A percentile compares a stretch with the other conserved stretches of the same genome.
Evolutionary conservation across 2,797 vertebrate species (phyloP).

Genomic region (Podargus strigoides): DNA sequence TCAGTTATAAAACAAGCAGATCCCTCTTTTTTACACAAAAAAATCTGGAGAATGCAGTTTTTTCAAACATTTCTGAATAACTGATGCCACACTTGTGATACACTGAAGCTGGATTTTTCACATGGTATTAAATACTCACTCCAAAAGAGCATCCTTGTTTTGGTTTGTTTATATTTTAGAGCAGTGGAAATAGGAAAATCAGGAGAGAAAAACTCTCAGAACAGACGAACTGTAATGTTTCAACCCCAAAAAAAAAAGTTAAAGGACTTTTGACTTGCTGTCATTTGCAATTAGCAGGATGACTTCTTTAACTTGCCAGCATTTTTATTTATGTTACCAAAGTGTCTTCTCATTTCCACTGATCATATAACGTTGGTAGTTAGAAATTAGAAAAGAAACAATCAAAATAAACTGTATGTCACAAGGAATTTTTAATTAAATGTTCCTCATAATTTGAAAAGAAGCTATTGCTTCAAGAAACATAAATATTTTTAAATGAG

Average conservation of each 20-base stretch:
- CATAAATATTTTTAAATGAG: background rate
- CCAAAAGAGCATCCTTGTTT: background rate
- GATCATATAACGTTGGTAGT: background rate
- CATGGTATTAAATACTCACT: background rate
- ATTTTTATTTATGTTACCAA: background rate
- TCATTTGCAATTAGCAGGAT: background rate
- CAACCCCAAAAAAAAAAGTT: background rate
- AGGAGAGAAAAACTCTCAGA: background rate
- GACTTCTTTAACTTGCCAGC: background rate
- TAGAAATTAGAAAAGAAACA: background rate
- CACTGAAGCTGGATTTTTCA: background rate
- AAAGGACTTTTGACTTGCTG: background rate
- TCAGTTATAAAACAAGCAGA: slow-evolving; percentile 14
- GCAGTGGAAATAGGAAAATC: background rate
- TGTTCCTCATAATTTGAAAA: background rate
- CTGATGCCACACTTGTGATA: background rate
- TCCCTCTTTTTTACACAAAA: slow-evolving; percentile 33
- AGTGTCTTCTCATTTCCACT: background rate
- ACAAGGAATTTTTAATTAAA: background rate
- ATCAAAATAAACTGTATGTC: background rate
- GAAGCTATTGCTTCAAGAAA: background rate
- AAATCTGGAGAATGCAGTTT: background rate
- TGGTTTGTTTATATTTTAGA: background rate
- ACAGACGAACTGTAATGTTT: background rate
- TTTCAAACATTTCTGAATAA: slow-evolving; percentile 8